A percentile compares a stretch with the other conserved stretches of the same genome.
Conservation (phyloP, 2,113 vertebrate genomes). For the Dryoscopus gambensis region DNA sequence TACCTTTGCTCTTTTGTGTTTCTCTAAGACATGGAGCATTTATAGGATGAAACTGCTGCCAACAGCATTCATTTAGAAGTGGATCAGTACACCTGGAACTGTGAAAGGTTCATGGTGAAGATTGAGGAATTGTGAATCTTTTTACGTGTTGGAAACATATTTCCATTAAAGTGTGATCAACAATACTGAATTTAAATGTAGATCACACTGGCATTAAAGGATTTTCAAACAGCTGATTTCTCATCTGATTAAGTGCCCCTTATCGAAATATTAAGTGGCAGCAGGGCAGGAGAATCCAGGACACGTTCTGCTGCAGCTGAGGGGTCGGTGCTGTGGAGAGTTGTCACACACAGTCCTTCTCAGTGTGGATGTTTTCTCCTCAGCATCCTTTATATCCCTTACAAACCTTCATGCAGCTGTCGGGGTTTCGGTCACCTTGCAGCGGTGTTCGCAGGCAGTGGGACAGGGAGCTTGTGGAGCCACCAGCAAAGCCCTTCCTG, state of each 20-base stretch:
- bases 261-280: not conserved
- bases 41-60: not conserved
- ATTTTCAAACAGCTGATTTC: not conserved
- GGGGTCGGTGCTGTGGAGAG: not conserved
- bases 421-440: not conserved
- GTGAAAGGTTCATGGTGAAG: not conserved
- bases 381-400: not conserved
- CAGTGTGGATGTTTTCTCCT: not conserved
- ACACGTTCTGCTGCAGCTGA: not conserved
- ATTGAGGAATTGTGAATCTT: not conserved
- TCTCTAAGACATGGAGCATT: not conserved
- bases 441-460: not conserved
- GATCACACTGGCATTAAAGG: not conserved
- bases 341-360: not conserved
- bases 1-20: conserved; percentile 10
- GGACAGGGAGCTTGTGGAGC: not conserved
- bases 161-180: not conserved
- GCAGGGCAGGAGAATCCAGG: not conserved
- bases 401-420: not conserved
- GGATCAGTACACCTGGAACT: conserved; percentile 12
- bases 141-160: not conserved
- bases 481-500: not conserved
- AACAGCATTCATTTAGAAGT: not conserved
- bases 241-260: not conserved
- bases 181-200: not conserved